phyloP scores from a whole-genome alignment of 2,888 invertebrate genomes.

The Plusia festucae region DNA sequence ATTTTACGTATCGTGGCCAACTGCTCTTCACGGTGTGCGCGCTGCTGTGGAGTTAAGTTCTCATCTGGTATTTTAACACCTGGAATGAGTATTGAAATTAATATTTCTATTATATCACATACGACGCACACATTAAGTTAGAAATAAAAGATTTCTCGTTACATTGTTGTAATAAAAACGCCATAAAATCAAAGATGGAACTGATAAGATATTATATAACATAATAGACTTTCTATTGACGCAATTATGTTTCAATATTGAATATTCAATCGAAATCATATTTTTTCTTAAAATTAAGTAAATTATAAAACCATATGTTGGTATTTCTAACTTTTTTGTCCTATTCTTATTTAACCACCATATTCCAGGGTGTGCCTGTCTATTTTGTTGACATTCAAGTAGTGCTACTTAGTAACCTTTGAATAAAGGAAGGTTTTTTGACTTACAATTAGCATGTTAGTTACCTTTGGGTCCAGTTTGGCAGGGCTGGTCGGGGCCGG shows the following conservation, averaged over 20 bases:
- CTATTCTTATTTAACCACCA: too few relatives aligned
- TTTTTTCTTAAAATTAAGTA: neutral
- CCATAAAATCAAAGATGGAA: constrained; percentile 19
- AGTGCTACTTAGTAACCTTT: too few relatives aligned
- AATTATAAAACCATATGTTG: neutral
- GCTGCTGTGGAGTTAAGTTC: constrained; percentile 98
- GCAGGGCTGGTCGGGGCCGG: constrained; percentile 64
- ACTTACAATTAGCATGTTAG: too few relatives aligned
- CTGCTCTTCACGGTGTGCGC: constrained; percentile 97
- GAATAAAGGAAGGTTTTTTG: too few relatives aligned
- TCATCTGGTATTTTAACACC: constrained; percentile 98
- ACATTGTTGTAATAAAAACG: constrained; percentile 31
- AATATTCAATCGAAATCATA: neutral
- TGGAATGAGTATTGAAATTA: constrained; percentile 57
- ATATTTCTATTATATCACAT: constrained; percentile 9
- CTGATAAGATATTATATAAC: constrained; percentile 24
- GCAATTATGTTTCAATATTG: constrained; percentile 11
- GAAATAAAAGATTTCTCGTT: constrained; percentile 11
- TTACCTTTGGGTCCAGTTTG: constrained; percentile 84
- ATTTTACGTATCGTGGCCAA: constrained; percentile 97
- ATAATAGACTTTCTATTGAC: constrained; percentile 15
- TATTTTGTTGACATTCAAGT: too few relatives aligned
- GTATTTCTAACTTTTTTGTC: neutral
- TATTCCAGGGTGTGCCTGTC: too few relatives aligned
- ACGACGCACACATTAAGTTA: constrained; percentile 15